These are phyloP conservation scores for Loriculus beryllinus DNA, from an alignment of 2,797 vertebrate genomes.

Conservation along the genomic window DNA sequence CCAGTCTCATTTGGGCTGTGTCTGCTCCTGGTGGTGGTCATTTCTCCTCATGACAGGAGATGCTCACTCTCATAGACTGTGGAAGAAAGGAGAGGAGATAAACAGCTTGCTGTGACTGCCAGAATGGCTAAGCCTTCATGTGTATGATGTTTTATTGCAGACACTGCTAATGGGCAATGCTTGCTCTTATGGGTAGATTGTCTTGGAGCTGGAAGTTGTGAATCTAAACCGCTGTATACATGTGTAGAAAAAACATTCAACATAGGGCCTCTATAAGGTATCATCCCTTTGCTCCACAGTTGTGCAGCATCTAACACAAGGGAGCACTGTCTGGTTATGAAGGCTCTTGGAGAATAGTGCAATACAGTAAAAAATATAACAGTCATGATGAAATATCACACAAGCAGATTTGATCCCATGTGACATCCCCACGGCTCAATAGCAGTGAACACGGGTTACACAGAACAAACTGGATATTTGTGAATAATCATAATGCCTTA, in stretches of 20 bases:
- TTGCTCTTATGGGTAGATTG: neutral
- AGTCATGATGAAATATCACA: neutral
- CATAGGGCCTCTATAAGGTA: neutral
- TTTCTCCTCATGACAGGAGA: neutral
- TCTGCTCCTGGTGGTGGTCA: neutral
- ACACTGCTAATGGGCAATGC: neutral
- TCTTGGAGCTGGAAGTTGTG: neutral
- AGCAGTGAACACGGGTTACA: neutral
- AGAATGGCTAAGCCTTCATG: neutral
- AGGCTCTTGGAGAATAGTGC: neutral
- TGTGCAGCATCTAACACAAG: neutral
- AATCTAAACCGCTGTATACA: neutral
- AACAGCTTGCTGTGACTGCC: neutral
- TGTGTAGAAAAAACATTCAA: neutral
- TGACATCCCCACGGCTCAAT: fast-evolving
- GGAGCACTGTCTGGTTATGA: neutral
- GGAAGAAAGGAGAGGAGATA: neutral
- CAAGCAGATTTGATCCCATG: neutral
- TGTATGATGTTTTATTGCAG: neutral
- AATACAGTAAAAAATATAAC: neutral
- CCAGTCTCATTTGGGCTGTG: neutral
- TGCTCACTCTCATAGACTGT: neutral
- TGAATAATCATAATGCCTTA: neutral
- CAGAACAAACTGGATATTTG: neutral
- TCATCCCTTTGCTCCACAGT: fast-evolving